A percentile compares a stretch with the other conserved stretches of the same genome.
These are phyloP conservation scores for Drosophila acutilabella DNA, from an alignment of 2,888 invertebrate species.

Conservation along the genomic window DNA sequence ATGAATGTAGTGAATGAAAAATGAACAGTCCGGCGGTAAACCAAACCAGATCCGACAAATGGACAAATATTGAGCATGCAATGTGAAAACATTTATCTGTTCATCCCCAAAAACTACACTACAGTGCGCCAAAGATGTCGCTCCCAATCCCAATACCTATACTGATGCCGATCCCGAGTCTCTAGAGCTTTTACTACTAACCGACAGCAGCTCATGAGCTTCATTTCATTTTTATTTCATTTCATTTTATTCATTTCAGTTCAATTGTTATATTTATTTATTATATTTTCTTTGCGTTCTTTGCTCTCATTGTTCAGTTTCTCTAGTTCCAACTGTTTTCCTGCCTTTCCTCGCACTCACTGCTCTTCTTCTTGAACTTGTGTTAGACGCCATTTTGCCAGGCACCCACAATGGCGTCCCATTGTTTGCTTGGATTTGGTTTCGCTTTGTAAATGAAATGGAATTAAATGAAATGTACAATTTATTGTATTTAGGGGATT, in stretches of 20 bases:
- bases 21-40: constrained; percentile 24
- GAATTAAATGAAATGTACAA: constrained; percentile 81
- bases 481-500: constrained; percentile 81
- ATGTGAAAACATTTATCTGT: constrained; percentile 30
- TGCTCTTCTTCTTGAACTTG: constrained; percentile 8
- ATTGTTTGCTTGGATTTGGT: constrained; percentile 64
- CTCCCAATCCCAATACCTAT: background rate
- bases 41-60: constrained; percentile 21
- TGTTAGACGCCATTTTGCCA: constrained; percentile 42
- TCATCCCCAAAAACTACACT: constrained; percentile 8
- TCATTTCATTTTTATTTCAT: constrained; percentile 70
- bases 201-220: constrained; percentile 52
- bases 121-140: constrained; percentile 26
- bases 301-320: constrained; percentile 37
- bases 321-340: background rate
- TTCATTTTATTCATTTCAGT: constrained; percentile 60
- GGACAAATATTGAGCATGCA: constrained; percentile 32
- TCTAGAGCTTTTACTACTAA: constrained; percentile 5
- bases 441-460: constrained; percentile 80
- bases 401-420: constrained; percentile 61
- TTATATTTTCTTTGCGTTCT: constrained; percentile 49
- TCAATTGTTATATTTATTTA: constrained; percentile 76
- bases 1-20: constrained; percentile 40
- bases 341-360: background rate
- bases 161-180: background rate